Conservation (phyloP, 30 jellyfish, hydroid and myxozoan genomes). For the Mastigias papua region DNA sequence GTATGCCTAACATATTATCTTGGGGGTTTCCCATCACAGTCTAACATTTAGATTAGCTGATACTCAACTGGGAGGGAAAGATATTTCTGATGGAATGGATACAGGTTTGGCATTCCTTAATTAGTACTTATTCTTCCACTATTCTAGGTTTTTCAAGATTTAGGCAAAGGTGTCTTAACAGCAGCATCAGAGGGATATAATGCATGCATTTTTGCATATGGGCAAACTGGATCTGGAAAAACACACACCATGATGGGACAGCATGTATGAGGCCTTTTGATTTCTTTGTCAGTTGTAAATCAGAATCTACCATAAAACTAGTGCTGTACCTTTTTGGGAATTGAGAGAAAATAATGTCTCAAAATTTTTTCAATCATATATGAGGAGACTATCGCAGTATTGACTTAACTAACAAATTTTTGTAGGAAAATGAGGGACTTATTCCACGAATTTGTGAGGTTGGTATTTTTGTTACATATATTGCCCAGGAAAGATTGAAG, state of each 20-base stretch:
- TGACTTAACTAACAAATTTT: not conserved
- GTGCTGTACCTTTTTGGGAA: no score
- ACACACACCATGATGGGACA: conserved; percentile 99
- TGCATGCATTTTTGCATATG: conserved; percentile 98
- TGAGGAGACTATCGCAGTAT: no score
- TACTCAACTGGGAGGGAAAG: no score
- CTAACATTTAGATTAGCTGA: no score
- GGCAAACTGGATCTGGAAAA: conserved; percentile 98
- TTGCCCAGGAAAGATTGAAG: not conserved
- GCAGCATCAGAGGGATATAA: conserved; percentile 97
- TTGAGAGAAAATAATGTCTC: no score
- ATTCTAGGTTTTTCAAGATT: conserved; percentile 78
- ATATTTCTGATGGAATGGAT: no score
- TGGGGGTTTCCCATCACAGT: no score
- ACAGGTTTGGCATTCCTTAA: no score
- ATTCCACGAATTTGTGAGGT: conserved; percentile 97
- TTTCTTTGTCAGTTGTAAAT: no score
- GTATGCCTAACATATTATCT: no score
- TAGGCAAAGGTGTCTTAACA: conserved; percentile 88
- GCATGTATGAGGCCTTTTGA: conserved; percentile 67
- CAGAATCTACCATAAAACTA: no score
- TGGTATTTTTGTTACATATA: not conserved
- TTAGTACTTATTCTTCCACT: not conserved
- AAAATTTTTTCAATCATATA: no score
- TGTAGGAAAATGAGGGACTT: conserved; percentile 89